Evolutionary conservation across 2,888 invertebrate species (phyloP), one percentile per base, ranked within the genome.

Genomic region (Drosophila pegasa): DNA sequence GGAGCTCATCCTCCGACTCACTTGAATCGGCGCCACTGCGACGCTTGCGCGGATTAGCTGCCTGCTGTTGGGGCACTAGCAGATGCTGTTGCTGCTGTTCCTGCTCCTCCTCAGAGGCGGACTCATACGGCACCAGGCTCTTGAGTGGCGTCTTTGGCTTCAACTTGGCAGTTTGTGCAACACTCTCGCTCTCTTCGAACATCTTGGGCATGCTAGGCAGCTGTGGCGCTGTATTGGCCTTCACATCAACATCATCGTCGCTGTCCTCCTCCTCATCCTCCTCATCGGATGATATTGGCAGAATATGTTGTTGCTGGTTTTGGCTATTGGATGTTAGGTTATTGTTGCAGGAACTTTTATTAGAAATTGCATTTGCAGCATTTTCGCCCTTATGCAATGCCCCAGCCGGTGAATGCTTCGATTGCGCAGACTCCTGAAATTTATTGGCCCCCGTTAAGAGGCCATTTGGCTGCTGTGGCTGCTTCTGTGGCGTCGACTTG

Each of bases 81-180:
- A 41, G 35, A 20, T 27, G 51, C 20, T 54, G 52, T 31, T 58
- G 60, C 33, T 56, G 66, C 27, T 56, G 62, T 22, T 43, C 45
- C 27, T 83, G 86, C 40, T 86, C 85, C 63, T 91, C 91, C 33
- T 91, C 94, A 0, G 94, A 94, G 82, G 94, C 94, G 0, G 93
- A 93, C 80, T 94, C 94, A 79, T 94, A 94, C 22, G 94, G 94
- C 61, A 94, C 94, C 58, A 94, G 91, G 64, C 92, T 92, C 68
- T 91, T 91, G 2, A 87, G 69, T 29, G 84, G 80, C 69, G 82
- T 59, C 70, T 83, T 80, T 78, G 82, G 84, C 75, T 77, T 75
- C 64, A 77, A 67, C 73, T 77, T 75, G 67, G 75, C 75, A 77
- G 75, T 72, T 58, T 57, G 77, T 9, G 63, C 63, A 40, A 64